Conservation (phyloP, 2,888 invertebrate genomes). For the Crioceris asparagi region DNA sequence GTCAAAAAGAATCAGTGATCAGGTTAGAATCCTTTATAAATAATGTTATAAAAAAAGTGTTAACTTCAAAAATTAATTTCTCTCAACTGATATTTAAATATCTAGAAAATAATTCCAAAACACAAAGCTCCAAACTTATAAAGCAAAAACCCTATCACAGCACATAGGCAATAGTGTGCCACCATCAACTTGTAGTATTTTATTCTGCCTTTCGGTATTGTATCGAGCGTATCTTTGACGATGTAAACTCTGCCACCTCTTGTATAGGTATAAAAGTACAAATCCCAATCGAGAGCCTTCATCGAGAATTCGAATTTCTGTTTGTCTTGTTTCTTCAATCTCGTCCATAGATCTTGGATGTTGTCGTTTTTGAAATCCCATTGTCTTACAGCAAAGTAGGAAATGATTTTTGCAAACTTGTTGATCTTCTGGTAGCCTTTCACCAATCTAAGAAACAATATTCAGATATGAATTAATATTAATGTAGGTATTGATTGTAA, state of each 20-base stretch:
- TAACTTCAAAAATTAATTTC: too few species aligned
- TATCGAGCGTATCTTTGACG: slow-evolving; percentile 67
- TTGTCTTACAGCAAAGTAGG: slow-evolving; percentile 64
- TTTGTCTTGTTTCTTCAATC: slow-evolving; percentile 47
- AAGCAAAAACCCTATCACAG: slow-evolving; percentile 13
- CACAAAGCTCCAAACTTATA: slow-evolving; percentile 13
- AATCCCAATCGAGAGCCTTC: slow-evolving; percentile 62
- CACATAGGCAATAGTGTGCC: slow-evolving; percentile 20
- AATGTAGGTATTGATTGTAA: too few species aligned
- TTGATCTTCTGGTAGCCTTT: slow-evolving; percentile 21
- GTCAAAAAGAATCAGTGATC: background rate
- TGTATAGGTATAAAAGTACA: slow-evolving; percentile 18
- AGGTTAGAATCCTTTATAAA: too few species aligned
- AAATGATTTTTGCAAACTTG: slow-evolving; percentile 18
- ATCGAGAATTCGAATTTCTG: slow-evolving; percentile 56
- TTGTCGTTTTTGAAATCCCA: slow-evolving; percentile 64
- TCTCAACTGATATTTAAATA: too few species aligned
- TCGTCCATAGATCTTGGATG: slow-evolving; percentile 47
- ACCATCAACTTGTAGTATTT: slow-evolving; percentile 30
- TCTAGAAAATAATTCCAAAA: slow-evolving; percentile 9
- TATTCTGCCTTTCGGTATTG: slow-evolving; percentile 57
- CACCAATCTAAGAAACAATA: slow-evolving; percentile 15
- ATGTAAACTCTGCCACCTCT: slow-evolving; percentile 52
- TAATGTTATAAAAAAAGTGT: too few species aligned
- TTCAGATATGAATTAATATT: background rate